Percentiles rank a stretch among this genome's conserved stretches.
Evolutionary conservation across 2,797 vertebrate species (phyloP).

Genomic region (Buphagus erythrorhynchus): DNA sequence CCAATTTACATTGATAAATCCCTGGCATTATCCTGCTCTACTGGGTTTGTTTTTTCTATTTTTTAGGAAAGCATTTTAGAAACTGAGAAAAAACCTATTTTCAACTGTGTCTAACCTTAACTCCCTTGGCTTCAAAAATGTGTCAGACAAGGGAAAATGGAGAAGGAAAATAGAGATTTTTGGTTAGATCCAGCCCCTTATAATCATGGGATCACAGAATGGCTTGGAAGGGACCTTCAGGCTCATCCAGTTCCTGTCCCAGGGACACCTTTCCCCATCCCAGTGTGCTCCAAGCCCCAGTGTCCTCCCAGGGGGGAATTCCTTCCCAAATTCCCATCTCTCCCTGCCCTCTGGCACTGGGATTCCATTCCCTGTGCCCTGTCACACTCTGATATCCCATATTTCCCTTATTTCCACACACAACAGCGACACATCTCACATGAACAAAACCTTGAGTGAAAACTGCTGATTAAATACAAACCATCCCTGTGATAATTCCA

Average conservation of each 20-base stretch:
- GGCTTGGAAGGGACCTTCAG: neutral
- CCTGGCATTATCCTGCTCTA: neutral
- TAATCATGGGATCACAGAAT: neutral
- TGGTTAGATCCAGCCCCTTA: neutral
- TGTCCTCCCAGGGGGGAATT: accelerated
- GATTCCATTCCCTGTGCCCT: neutral
- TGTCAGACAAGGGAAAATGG: neutral
- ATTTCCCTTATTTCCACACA: accelerated
- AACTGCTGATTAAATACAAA: neutral
- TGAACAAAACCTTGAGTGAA: neutral
- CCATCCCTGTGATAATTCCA: neutral
- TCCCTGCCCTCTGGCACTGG: accelerated
- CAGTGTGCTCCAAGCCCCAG: neutral
- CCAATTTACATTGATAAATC: neutral
- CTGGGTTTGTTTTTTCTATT: neutral
- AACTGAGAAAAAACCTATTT: neutral
- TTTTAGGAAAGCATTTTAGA: neutral
- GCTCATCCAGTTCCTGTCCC: accelerated
- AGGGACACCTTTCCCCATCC: accelerated
- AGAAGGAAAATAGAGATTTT: neutral
- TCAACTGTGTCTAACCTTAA: neutral
- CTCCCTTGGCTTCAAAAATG: neutral
- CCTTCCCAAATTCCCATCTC: neutral
- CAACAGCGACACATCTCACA: neutral
- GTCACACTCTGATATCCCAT: neutral